Evolutionary conservation across 2,797 vertebrate genomes (phyloP).

Genomic region (Catamblyrhynchus diadema): DNA sequence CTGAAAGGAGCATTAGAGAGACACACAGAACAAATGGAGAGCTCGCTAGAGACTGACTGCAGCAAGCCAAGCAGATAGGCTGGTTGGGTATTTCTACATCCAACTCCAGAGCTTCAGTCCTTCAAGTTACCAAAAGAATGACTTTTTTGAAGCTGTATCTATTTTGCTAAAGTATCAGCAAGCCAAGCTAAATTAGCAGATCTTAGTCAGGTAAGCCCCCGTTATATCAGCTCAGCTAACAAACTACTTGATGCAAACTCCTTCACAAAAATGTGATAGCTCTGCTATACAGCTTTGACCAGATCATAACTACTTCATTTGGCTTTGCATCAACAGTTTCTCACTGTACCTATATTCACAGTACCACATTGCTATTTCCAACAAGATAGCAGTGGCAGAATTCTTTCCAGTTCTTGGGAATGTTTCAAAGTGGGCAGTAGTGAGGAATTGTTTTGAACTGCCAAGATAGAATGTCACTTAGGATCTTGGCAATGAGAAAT

Average conservation of each 20-base stretch:
- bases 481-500: neutral
- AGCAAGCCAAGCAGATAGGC: neutral
- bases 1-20: neutral
- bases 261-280: neutral
- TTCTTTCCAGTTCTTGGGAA: neutral
- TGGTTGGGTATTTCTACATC: neutral
- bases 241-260: neutral
- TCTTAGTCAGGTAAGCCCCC: neutral
- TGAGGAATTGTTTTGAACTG: neutral
- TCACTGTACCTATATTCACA: neutral
- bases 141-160: neutral
- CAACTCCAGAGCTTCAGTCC: neutral
- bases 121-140: neutral
- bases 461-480: neutral
- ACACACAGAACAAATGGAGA: neutral
- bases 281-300: neutral
- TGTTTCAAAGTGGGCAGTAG: neutral
- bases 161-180: neutral
- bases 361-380: neutral
- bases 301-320: neutral
- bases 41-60: neutral
- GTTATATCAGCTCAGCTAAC: neutral
- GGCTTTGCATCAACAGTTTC: neutral
- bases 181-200: neutral
- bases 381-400: neutral